These are phyloP conservation scores for Lasioglossum villosulum DNA, from an alignment of 2,888 invertebrate genomes.

Conservation along the genomic window DNA sequence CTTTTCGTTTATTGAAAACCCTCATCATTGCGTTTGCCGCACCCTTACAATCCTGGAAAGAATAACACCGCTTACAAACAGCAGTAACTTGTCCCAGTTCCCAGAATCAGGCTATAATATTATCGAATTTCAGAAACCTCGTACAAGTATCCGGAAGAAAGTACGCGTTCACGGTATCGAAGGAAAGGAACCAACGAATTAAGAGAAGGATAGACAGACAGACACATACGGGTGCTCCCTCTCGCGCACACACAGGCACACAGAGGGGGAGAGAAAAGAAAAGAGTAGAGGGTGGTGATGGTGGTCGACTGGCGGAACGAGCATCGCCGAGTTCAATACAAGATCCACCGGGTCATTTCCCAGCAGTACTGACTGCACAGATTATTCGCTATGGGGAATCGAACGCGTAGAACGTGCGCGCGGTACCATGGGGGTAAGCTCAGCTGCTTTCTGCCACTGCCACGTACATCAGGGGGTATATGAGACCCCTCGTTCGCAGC, in stretches of 20 bases:
- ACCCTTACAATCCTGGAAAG: too few species aligned
- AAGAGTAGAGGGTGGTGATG: neutral
- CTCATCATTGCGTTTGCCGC: too few species aligned
- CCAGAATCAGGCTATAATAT: too few species aligned
- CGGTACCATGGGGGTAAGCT: conserved; percentile 71
- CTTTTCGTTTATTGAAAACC: too few species aligned
- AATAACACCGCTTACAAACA: too few species aligned
- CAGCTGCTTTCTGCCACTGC: conserved; percentile 75
- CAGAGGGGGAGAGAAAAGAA: neutral
- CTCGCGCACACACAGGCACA: neutral
- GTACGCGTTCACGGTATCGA: neutral
- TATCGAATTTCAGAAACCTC: neutral
- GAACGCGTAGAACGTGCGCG: conserved; percentile 48
- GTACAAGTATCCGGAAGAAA: neutral
- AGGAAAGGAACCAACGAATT: neutral
- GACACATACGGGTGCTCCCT: neutral
- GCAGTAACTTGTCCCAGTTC: too few species aligned
- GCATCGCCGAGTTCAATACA: conserved; percentile 18
- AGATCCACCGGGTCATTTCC: conserved; percentile 42
- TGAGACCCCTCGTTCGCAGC: conserved; percentile 76
- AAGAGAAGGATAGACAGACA: neutral
- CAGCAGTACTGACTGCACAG: conserved; percentile 49
- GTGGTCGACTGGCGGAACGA: conserved; percentile 8
- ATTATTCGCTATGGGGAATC: conserved; percentile 66
- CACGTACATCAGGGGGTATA: conserved; percentile 73